Evolutionary conservation across 2,113 vertebrate genomes (phyloP), one percentile per base, ranked within the genome.

Genomic region (Phalacrocorax aristotelis): DNA sequence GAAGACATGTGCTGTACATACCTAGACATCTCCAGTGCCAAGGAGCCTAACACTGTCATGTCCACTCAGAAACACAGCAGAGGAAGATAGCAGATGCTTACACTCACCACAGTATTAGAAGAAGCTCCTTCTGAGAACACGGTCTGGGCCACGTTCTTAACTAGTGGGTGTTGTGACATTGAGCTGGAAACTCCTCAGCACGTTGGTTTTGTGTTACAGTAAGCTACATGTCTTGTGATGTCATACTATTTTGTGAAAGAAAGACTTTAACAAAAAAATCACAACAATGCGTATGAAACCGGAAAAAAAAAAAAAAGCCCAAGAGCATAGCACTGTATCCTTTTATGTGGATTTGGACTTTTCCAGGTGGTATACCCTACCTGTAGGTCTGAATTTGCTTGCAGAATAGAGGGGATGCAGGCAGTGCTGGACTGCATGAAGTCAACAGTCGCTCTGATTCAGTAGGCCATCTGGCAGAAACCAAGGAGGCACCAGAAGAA

Each of bases 121-220:
- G 12, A 80, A 44, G 6, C 7, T 74, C 9, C 16, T 82, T 71
- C 32, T 57, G 30, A 66, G 13, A 58, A 34, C 14, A 30, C 15
- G 3, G 3, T 10, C 36, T 62, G 16, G 15, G 9, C 2, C 46
- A 49, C 0, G 0, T 16, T 83, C 51, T 89, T 32, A 44, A 49
- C 15, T 42, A 48, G 27, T 7, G 18, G 4, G 0, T 42, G 25
- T 15, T 84, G 51, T 64, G 52, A 48, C n/a, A 38, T 22, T 62
- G 17, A 65, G 17, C 18, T 92, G 22, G 34, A 86, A 88, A 77
- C 25, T 19, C 38, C 42, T 76, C 29, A 60, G 36, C 8, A 21
- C 1, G 0, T 15, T 42, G 11, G 4, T 69, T 32, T 11, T 77
- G 15, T 49, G 36, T 46, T 46, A 44, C 5, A 6, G 30, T 52